A percentile compares a stretch with the other conserved stretches of the same genome.
phyloP scores from a whole-genome alignment of 2,888 invertebrate genomes.

The Thalpophila matura region DNA sequence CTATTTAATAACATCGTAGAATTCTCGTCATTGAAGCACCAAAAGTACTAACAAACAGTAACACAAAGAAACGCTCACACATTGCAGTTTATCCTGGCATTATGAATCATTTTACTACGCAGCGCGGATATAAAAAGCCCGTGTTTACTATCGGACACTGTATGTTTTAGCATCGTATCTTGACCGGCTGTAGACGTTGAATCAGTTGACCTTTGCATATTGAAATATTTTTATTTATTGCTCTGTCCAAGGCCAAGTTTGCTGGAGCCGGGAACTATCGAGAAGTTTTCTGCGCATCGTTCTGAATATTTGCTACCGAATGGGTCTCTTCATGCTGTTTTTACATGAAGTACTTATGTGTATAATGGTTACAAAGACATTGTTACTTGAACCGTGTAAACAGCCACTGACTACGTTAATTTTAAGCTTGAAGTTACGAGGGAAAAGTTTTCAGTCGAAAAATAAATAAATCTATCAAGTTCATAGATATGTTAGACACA shows the following conservation, averaged over 20 bases:
- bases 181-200: slow-evolving; percentile 45
- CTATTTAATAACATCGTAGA: too few relatives aligned
- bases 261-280: background rate
- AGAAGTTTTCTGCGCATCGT: slow-evolving; percentile 18
- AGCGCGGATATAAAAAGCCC: slow-evolving; percentile 51
- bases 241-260: slow-evolving; percentile 35
- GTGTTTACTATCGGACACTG: slow-evolving; percentile 56
- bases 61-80: slow-evolving; percentile 21
- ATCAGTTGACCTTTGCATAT: slow-evolving; percentile 50
- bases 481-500: too few relatives aligned
- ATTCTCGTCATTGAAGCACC: too few relatives aligned
- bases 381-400: too few relatives aligned
- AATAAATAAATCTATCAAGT: too few relatives aligned
- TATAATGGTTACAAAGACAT: too few relatives aligned
- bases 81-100: slow-evolving; percentile 3
- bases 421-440: too few relatives aligned
- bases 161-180: slow-evolving; percentile 47
- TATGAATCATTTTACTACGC: slow-evolving; percentile 59
- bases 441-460: too few relatives aligned
- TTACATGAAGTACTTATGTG: too few relatives aligned
- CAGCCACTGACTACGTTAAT: too few relatives aligned
- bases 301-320: slow-evolving; percentile 19
- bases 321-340: background rate
- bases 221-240: slow-evolving; percentile 56
- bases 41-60: background rate